These are phyloP conservation scores for Pogoniulus pusillus DNA, from an alignment of 2,797 vertebrate genomes.

Conservation along the genomic window DNA sequence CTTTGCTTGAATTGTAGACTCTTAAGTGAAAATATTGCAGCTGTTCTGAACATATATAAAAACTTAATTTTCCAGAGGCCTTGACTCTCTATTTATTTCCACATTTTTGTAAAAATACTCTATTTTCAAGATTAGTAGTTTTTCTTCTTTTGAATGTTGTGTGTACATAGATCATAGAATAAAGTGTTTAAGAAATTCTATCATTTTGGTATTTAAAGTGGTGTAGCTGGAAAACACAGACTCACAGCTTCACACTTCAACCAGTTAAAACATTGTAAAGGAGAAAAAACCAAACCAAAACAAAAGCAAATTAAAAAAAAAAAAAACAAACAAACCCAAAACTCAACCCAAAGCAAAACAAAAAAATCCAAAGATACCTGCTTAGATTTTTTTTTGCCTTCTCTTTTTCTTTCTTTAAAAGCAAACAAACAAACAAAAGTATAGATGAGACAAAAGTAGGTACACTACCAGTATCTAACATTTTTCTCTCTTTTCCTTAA, in stretches of 20 bases:
- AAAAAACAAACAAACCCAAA: too few species aligned
- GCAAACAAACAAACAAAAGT: background rate
- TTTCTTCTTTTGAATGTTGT: background rate
- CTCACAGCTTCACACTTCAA: background rate
- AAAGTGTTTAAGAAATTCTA: background rate
- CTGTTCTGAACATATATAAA: background rate
- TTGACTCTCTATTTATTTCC: background rate
- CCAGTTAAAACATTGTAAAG: background rate
- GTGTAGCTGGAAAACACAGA: background rate
- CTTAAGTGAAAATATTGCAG: conserved; percentile 1
- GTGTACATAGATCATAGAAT: background rate
- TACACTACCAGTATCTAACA: background rate
- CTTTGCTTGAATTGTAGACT: background rate
- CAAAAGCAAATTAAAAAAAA: too few species aligned
- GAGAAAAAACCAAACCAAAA: background rate
- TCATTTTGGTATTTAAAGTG: background rate
- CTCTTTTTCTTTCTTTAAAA: accelerated
- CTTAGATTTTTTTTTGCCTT: accelerated
- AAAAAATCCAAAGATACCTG: background rate
- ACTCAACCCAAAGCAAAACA: too few species aligned
- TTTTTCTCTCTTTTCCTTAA: background rate
- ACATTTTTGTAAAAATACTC: background rate
- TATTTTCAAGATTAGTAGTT: background rate
- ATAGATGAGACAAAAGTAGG: background rate
- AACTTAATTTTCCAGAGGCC: background rate